Percentiles rank a stretch among this genome's conserved stretches.
These are phyloP conservation scores for Prosapia bicincta DNA, from an alignment of 2,888 invertebrate genomes.

Conservation along the genomic window DNA sequence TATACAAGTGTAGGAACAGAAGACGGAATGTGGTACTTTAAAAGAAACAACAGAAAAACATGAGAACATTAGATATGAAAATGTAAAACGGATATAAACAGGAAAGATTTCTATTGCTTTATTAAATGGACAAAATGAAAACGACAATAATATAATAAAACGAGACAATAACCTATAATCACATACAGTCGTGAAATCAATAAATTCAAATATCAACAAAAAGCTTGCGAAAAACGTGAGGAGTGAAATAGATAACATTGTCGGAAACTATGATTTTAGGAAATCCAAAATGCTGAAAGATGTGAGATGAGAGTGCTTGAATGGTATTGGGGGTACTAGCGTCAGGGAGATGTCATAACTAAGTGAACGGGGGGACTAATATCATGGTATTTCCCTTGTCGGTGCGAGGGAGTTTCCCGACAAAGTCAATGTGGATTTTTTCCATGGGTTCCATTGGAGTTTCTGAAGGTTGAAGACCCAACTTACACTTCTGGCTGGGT, in stretches of 20 bases:
- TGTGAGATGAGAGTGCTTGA: not conserved
- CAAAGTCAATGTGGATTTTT: slow-evolving; percentile 16
- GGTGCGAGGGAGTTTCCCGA: slow-evolving; percentile 8
- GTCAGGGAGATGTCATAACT: not conserved
- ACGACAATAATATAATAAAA: too few species aligned
- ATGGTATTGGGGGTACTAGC: not conserved
- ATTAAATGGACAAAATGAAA: too few species aligned
- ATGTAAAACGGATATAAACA: too few species aligned
- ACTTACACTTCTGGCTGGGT: slow-evolving; percentile 14
- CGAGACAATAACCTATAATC: too few species aligned
- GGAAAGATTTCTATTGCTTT: too few species aligned
- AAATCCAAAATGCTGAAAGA: slow-evolving; percentile 10
- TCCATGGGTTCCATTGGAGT: slow-evolving; percentile 7
- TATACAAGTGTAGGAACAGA: too few species aligned
- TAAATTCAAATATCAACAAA: too few species aligned
- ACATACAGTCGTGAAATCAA: too few species aligned
- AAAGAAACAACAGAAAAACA: too few species aligned
- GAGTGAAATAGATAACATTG: slow-evolving; percentile 5
- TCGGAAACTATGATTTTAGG: slow-evolving; percentile 9
- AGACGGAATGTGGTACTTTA: too few species aligned
- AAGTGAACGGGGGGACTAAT: not conserved
- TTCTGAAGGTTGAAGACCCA: not conserved
- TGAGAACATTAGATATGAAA: too few species aligned
- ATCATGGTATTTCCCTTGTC: slow-evolving; percentile 3
- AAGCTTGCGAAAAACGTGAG: slow-evolving; percentile 4